These are phyloP conservation scores for Semnornis frantzii DNA, from an alignment of 2,113 vertebrate genomes.

Conservation along the genomic window DNA sequence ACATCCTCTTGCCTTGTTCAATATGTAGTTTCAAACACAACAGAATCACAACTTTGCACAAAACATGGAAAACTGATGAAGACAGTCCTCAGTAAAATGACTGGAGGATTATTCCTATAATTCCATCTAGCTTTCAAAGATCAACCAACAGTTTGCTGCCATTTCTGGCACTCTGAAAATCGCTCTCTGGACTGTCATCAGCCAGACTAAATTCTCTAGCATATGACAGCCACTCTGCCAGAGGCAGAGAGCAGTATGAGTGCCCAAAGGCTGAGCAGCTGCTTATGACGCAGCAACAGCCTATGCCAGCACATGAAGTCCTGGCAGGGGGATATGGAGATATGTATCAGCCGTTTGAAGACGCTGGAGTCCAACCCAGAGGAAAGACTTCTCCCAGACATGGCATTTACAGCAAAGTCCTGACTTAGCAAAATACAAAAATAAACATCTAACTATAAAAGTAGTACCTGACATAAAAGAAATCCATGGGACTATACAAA, in stretches of 20 bases:
- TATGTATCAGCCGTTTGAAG: not conserved
- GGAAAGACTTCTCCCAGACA: not conserved
- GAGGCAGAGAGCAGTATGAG: no score
- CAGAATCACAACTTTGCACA: not conserved
- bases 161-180: not conserved
- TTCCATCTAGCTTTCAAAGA: not conserved
- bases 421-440: not conserved
- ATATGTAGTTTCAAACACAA: not conserved
- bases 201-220: not conserved
- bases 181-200: not conserved
- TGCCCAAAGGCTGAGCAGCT: not conserved
- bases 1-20: not conserved
- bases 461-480: not conserved
- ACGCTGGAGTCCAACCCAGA: not conserved
- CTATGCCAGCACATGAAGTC: accelerated
- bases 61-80: not conserved
- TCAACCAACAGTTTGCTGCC: not conserved
- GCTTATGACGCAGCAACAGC: accelerated
- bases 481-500: not conserved
- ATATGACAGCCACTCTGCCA: not conserved
- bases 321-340: not conserved
- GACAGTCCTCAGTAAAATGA: not conserved
- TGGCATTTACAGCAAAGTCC: accelerated
- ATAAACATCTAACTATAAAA: not conserved
- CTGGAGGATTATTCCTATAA: not conserved